phyloP scores from a whole-genome alignment of 2,113 vertebrate species.

The Alaudala cheleensis region DNA sequence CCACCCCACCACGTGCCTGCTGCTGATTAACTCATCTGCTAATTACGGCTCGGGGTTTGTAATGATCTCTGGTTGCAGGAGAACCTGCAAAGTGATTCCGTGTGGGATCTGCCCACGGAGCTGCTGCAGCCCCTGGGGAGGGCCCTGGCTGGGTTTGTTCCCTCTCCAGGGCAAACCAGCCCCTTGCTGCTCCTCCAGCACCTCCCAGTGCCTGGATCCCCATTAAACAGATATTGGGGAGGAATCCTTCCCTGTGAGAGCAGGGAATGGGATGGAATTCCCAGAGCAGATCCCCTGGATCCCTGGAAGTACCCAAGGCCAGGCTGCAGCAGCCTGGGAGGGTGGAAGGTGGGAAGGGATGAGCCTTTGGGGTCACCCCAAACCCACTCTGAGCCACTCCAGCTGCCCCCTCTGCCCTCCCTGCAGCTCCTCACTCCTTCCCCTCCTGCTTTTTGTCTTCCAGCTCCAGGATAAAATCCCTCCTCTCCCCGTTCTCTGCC shows the following conservation, averaged over 20 bases:
- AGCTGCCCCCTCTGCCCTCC: background rate
- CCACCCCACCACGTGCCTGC: rapidly evolving
- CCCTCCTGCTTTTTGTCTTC: background rate
- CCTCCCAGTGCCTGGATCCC: background rate
- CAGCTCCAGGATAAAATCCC: background rate
- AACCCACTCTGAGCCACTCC: rapidly evolving
- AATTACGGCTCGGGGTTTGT: background rate
- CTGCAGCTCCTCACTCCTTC: background rate
- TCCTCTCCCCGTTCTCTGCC: background rate
- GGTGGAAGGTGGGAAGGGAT: background rate
- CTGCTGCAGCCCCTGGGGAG: background rate
- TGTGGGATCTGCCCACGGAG: rapidly evolving
- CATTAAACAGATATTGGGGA: rapidly evolving
- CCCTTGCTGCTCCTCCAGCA: background rate
- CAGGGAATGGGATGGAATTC: background rate
- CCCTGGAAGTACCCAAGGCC: rapidly evolving
- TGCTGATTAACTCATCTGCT: background rate
- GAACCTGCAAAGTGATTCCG: background rate
- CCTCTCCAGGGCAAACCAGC: background rate
- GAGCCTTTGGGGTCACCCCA: background rate
- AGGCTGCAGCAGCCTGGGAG: rapidly evolving
- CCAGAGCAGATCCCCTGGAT: background rate
- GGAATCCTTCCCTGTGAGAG: background rate
- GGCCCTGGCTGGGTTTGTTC: background rate
- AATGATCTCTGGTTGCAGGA: background rate